A percentile compares a stretch with the other conserved stretches of the same genome.
phyloP scores from a whole-genome alignment of 2,888 invertebrate species.

The Doris montereyensis region DNA sequence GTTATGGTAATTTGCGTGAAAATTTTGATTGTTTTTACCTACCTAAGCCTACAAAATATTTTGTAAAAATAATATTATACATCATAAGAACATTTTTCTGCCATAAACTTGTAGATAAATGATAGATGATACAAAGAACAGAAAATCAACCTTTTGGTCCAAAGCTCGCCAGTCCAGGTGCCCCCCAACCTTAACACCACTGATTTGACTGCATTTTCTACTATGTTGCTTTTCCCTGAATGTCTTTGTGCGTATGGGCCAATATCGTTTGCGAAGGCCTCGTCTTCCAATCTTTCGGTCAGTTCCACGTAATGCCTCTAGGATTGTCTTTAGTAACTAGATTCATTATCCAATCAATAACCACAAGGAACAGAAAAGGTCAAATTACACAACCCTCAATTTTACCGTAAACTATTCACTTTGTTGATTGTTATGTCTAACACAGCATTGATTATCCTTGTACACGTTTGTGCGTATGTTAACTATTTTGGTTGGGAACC shows the following conservation, averaged over 20 bases:
- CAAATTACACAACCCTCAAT: not conserved
- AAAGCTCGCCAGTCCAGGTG: too few species aligned
- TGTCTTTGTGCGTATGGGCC: not conserved
- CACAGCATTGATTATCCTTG: not conserved
- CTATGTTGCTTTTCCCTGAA: too few species aligned
- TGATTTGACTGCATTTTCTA: too few species aligned
- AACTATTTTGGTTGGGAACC: not conserved
- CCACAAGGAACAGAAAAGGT: not conserved
- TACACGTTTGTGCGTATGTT: not conserved
- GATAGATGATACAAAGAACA: too few species aligned
- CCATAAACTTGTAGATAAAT: too few species aligned
- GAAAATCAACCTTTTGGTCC: too few species aligned
- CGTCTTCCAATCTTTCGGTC: not conserved
- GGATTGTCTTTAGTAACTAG: not conserved
- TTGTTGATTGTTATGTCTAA: not conserved
- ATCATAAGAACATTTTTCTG: too few species aligned
- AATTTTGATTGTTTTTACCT: too few species aligned
- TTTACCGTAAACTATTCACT: not conserved
- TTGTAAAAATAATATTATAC: too few species aligned
- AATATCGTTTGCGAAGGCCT: not conserved
- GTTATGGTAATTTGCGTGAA: too few species aligned
- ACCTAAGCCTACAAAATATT: too few species aligned
- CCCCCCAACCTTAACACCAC: too few species aligned
- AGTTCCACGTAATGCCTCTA: not conserved
- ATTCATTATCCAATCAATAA: not conserved